These are phyloP conservation scores for Malurus melanocephalus DNA, from an alignment of 2,113 vertebrate species.

Conservation along the genomic window DNA sequence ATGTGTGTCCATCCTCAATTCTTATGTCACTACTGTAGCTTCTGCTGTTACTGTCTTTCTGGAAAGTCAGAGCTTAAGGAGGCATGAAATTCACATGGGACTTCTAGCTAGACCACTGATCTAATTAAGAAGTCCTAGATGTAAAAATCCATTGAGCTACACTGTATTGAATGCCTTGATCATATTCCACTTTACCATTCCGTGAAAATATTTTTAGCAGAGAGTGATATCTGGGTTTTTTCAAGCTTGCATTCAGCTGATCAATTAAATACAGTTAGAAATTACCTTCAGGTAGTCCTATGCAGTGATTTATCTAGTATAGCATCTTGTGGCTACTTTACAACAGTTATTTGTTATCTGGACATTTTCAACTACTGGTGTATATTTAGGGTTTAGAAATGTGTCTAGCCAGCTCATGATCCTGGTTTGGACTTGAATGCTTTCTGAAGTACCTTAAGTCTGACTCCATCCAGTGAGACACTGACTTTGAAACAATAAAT, in stretches of 20 bases:
- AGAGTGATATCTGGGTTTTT: neutral
- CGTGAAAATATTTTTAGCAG: neutral
- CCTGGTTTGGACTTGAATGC: neutral
- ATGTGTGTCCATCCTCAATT: neutral
- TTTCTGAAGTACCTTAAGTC: neutral
- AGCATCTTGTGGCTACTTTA: neutral
- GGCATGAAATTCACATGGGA: neutral
- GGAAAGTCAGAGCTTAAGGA: neutral
- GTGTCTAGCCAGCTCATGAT: neutral
- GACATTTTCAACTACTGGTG: neutral
- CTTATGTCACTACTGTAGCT: neutral
- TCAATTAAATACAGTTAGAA: neutral
- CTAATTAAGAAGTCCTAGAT: neutral
- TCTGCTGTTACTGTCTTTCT: neutral
- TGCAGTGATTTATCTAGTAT: neutral
- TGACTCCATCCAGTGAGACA: neutral
- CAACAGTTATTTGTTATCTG: neutral
- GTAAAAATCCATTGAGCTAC: neutral
- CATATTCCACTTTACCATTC: neutral
- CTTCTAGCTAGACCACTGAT: neutral
- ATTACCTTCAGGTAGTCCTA: neutral
- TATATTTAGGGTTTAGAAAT: neutral
- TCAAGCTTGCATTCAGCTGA: neutral
- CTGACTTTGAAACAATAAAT: neutral
- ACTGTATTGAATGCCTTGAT: neutral